Evolutionary conservation across 2,888 invertebrate genomes (phyloP).

Genomic region (Aromia moschata): DNA sequence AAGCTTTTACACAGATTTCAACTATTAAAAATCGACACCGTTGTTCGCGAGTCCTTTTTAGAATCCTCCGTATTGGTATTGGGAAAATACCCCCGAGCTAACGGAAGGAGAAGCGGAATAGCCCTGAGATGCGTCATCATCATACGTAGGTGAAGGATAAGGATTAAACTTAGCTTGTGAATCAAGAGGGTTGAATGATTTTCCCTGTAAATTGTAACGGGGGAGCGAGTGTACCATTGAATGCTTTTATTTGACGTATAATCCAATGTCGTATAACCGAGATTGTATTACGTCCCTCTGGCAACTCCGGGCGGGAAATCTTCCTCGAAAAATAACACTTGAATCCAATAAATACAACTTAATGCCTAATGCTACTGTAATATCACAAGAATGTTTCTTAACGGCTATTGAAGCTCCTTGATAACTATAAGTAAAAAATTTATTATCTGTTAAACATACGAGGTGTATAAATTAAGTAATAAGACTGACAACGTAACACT

Average conservation of each 20-base stretch:
- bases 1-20: background rate
- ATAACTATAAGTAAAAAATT: no score
- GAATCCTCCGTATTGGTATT: slow-evolving; percentile 28
- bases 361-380: background rate
- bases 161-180: slow-evolving; percentile 51
- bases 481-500: no score
- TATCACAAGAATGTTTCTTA: no score
- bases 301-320: background rate
- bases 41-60: slow-evolving; percentile 33
- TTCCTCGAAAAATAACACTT: background rate
- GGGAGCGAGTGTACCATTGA: slow-evolving; percentile 51
- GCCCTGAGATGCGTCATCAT: slow-evolving; percentile 50
- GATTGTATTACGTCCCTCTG: slow-evolving; percentile 42
- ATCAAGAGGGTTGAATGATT: slow-evolving; percentile 47
- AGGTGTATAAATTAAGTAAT: no score
- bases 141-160: slow-evolving; percentile 53
- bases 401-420: no score
- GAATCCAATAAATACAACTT: background rate
- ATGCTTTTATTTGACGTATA: slow-evolving; percentile 52
- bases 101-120: slow-evolving; percentile 34
- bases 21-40: slow-evolving; percentile 34
- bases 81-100: slow-evolving; percentile 32
- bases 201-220: slow-evolving; percentile 46
- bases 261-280: slow-evolving; percentile 52
- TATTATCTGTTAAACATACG: no score